Evolutionary conservation across 2,797 vertebrate genomes (phyloP).

Genomic region (Rhinoraja longicauda): DNA sequence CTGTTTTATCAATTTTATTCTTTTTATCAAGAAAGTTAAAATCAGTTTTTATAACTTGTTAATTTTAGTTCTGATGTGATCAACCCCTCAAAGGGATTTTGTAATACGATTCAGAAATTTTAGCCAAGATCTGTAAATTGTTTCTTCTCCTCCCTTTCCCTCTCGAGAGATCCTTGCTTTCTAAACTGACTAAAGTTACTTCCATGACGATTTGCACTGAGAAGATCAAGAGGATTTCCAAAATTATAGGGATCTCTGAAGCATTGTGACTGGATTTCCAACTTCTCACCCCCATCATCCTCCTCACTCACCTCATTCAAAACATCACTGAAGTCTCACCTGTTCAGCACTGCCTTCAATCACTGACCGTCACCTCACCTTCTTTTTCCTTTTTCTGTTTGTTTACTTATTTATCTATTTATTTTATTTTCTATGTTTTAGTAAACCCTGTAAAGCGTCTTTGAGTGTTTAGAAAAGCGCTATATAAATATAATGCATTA

Average conservation of each 20-base stretch:
- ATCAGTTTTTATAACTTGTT: background rate
- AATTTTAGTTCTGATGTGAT: conserved; percentile 5
- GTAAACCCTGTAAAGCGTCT: too few species aligned
- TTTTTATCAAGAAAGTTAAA: background rate
- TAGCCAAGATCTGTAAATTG: background rate
- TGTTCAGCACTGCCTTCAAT: too few species aligned
- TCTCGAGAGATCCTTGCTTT: background rate
- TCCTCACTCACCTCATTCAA: too few species aligned
- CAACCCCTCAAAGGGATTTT: background rate
- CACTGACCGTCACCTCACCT: too few species aligned
- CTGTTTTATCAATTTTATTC: background rate
- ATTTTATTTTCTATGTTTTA: too few species aligned
- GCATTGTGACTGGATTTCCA: background rate
- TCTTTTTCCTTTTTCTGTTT: too few species aligned
- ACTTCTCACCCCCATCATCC: too few species aligned
- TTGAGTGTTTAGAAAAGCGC: too few species aligned
- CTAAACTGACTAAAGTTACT: background rate
- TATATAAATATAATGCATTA: too few species aligned
- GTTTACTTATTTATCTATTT: too few species aligned
- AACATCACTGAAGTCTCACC: too few species aligned
- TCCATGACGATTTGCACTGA: background rate
- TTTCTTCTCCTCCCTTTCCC: background rate
- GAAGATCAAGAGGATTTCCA: background rate
- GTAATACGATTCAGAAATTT: background rate
- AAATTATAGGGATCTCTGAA: background rate